Evolutionary conservation across 2,113 vertebrate genomes (phyloP), one percentile per base, ranked within the genome.

Genomic region (Archilochus colubris): DNA sequence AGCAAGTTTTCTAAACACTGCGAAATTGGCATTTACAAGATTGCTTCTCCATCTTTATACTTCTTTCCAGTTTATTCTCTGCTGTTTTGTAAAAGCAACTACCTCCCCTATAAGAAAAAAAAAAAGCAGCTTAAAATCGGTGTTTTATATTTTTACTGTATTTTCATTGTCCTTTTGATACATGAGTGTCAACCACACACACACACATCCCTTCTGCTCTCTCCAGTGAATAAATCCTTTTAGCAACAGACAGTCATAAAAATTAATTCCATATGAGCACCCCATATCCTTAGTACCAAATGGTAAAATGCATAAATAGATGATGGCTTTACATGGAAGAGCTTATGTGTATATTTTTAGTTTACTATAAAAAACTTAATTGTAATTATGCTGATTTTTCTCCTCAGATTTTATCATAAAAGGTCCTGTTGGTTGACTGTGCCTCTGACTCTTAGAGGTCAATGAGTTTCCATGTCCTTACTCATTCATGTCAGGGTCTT

Each of bases 381-480:
- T 28, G 27, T 51, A 80, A 57, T 16, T 20, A 4, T 4, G 19
- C 24, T 51, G n/a, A 25, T 86, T 94, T 82, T 68, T 58, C 27
- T 50, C 21, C 25, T 50, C 36, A 27, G 27, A 38, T 79, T 79
- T 63, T 85, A 48, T 48, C 44, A 30, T 53, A 63, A 11, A 53
- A 74, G 9, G 27, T 63, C 33, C 53, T 62, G 14, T 73, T 75
- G 40, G 6, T 70, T 40, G 78, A 36, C 40, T 51, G 25, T 64
- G 44, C 10, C 30, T 87, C 51, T 89, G 81, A 44, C 28, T 79
- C 20, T n/a, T 64, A 6, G 67, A 91, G 66, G 54, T 95, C 75
- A 92, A n/a, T 50, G 70, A 1, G 5, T 85, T 93, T 93, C 63
- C 63, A 24, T 69, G 84, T 36, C 89, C 78, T 82, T 91, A 50